These are phyloP conservation scores for Junonia oenone DNA, from an alignment of 2,888 invertebrate species.

Conservation along the genomic window DNA sequence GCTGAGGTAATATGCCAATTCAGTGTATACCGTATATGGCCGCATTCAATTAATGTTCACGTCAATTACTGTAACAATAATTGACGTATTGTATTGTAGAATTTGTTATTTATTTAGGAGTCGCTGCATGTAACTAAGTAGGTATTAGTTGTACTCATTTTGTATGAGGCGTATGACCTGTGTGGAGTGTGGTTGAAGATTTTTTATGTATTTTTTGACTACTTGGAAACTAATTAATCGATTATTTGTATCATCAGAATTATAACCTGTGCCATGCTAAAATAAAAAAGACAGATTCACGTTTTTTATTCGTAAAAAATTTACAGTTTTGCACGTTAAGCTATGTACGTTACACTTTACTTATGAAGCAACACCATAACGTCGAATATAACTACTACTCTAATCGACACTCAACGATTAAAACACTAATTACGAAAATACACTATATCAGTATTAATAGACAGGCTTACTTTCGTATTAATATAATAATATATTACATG, in stretches of 20 bases:
- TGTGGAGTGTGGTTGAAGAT: neutral
- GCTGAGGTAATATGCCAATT: constrained; percentile 19
- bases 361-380: too few species aligned
- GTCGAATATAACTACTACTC: too few species aligned
- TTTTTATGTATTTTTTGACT: too few species aligned
- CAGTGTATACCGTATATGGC: constrained; percentile 19
- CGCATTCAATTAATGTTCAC: constrained; percentile 20
- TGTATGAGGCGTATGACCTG: neutral
- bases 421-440: neutral
- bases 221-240: too few species aligned
- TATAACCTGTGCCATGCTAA: too few species aligned
- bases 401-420: neutral
- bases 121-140: too few species aligned
- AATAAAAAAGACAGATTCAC: too few species aligned
- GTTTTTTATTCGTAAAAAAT: too few species aligned
- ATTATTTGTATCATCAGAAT: too few species aligned
- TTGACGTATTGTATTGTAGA: constrained; percentile 19
- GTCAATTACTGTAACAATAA: constrained; percentile 20
- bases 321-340: too few species aligned
- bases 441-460: neutral
- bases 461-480: constrained; percentile 7
- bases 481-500: constrained; percentile 17
- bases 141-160: too few species aligned
- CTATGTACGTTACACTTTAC: too few species aligned
- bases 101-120: constrained; percentile 5